Conservation (phyloP, 2,888 invertebrate species). For the Tanytarsus gracilentus region DNA sequence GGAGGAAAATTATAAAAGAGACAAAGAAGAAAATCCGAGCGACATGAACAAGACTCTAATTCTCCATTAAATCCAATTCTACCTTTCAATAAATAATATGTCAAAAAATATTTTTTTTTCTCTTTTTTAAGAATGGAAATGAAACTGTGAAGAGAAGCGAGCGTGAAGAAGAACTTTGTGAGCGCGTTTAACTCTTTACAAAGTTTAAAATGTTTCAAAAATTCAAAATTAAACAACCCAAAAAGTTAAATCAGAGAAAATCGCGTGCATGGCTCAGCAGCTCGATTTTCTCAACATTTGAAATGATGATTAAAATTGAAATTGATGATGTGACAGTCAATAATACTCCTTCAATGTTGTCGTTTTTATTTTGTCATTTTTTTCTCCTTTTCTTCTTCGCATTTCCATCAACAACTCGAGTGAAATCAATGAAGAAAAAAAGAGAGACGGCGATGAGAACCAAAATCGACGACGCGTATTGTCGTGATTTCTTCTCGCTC, state of each 20-base stretch:
- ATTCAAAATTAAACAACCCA: too few species aligned
- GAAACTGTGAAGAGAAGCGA: constrained; percentile 8
- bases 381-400: background rate
- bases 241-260: too few species aligned
- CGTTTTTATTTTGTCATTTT: constrained; percentile 16
- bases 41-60: constrained; percentile 16
- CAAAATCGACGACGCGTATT: background rate
- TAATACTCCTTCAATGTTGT: background rate
- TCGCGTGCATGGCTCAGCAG: too few species aligned
- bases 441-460: too few species aligned
- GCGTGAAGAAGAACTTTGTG: background rate
- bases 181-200: background rate
- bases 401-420: too few species aligned
- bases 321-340: constrained; percentile 28
- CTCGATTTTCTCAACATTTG: too few species aligned
- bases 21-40: constrained; percentile 12
- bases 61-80: constrained; percentile 16
- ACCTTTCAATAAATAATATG: constrained; percentile 27
- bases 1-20: background rate
- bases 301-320: constrained; percentile 27
- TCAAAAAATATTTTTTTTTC: too few species aligned
- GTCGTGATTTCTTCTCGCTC: constrained; percentile 3
- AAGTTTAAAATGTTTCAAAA: too few species aligned
- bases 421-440: too few species aligned
- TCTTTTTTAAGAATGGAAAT: constrained; percentile 6